Evolutionary conservation across 2,888 invertebrate genomes (phyloP).

Genomic region (Epirrhoe tristata): DNA sequence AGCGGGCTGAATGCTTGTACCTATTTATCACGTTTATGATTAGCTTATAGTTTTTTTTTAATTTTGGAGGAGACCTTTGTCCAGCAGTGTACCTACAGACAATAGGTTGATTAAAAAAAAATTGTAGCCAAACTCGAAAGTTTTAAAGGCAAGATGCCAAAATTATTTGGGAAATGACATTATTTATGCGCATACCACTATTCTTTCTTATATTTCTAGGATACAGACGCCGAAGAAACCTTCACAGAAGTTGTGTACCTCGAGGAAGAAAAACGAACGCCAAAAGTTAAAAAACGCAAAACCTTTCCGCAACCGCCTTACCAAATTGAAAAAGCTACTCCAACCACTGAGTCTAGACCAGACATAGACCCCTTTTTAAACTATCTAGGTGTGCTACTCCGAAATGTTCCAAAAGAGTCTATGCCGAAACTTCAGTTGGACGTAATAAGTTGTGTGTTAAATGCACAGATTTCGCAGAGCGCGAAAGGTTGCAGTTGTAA

Average conservation of each 20-base stretch:
- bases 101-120: too few relatives aligned
- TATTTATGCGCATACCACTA: background rate
- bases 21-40: too few relatives aligned
- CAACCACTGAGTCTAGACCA: constrained; percentile 2
- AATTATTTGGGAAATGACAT: too few relatives aligned
- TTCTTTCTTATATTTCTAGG: constrained; percentile 8
- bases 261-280: constrained; percentile 46
- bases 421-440: constrained; percentile 64
- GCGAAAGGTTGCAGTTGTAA: background rate
- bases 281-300: background rate
- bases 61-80: too few relatives aligned
- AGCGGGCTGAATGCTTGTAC: too few relatives aligned
- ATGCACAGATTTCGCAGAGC: constrained; percentile 45
- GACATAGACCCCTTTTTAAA: constrained; percentile 58
- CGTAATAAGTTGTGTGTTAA: constrained; percentile 65
- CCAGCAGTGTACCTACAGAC: too few relatives aligned
- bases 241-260: constrained; percentile 62
- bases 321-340: background rate
- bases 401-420: constrained; percentile 55
- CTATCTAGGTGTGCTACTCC: constrained; percentile 61
- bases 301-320: background rate
- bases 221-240: constrained; percentile 33
- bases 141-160: too few relatives aligned
- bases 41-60: too few relatives aligned
- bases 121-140: too few relatives aligned